A percentile compares a stretch with the other conserved stretches of the same genome.
Conservation (phyloP, 2,113 vertebrate genomes). For the Gila orcuttii region DNA sequence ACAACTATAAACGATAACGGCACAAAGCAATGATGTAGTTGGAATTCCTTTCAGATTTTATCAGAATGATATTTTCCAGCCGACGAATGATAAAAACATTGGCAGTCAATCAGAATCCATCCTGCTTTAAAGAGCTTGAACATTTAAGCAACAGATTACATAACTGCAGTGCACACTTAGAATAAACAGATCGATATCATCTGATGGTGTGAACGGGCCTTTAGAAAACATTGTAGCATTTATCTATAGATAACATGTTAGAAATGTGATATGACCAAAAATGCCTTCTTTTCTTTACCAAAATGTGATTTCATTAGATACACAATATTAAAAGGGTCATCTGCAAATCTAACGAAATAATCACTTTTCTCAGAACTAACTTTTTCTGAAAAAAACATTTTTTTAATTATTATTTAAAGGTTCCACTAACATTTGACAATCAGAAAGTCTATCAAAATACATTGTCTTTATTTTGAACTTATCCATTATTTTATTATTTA, state of each 20-base stretch:
- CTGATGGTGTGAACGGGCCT: not conserved
- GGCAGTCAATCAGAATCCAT: too few species aligned
- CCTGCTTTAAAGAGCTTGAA: too few species aligned
- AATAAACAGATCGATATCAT: too few species aligned
- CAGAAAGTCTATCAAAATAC: not conserved
- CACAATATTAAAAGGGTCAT: not conserved
- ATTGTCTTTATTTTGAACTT: slow-evolving; percentile 2
- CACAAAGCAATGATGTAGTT: too few species aligned
- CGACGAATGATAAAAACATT: too few species aligned
- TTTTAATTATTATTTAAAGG: not conserved
- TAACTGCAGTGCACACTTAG: too few species aligned
- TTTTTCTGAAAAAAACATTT: too few species aligned
- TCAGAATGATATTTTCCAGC: too few species aligned
- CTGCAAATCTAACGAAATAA: not conserved
- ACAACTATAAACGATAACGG: too few species aligned
- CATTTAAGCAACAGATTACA: too few species aligned
- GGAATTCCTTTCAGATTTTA: too few species aligned
- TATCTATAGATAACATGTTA: not conserved
- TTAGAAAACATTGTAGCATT: not conserved
- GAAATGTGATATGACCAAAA: not conserved
- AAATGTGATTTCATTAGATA: not conserved
- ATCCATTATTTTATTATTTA: not conserved
- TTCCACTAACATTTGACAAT: not conserved
- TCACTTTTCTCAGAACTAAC: not conserved
- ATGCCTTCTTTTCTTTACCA: not conserved